Percentiles rank a stretch among this genome's conserved stretches.
phyloP scores from a whole-genome alignment of 2,113 vertebrate species.

The Cheirogaleus medius region DNA sequence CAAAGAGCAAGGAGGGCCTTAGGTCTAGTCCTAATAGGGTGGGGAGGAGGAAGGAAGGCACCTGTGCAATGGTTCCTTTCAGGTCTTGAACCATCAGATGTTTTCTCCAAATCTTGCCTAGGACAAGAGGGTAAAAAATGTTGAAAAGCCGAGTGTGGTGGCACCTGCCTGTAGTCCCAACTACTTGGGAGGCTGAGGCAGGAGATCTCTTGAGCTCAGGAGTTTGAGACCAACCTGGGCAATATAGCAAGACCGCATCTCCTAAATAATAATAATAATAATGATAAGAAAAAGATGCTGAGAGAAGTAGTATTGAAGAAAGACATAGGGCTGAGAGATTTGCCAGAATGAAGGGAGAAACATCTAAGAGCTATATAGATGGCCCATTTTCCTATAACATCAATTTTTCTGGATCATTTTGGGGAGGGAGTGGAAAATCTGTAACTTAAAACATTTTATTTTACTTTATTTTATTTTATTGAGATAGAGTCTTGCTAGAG shows the following conservation, averaged over 20 bases:
- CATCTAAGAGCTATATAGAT: neutral
- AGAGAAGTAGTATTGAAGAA: neutral
- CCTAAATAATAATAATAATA: no score
- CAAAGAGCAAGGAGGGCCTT: neutral
- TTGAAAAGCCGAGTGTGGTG: neutral
- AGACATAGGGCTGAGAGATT: neutral
- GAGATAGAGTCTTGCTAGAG: no score
- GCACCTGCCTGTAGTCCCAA: no score
- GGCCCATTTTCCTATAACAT: neutral
- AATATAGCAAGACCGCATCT: no score
- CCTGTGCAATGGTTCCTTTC: neutral
- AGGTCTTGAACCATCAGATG: neutral
- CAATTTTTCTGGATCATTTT: neutral
- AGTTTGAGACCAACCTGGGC: no score
- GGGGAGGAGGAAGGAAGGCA: neutral
- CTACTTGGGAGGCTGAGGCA: no score
- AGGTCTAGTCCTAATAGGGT: neutral
- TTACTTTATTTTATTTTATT: neutral
- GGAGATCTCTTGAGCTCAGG: no score
- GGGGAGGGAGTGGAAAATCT: neutral
- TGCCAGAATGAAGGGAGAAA: neutral
- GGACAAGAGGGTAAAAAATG: neutral
- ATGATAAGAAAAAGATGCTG: neutral
- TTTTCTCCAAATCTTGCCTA: neutral
- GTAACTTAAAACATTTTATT: conserved; percentile 4